phyloP scores from a whole-genome alignment of 1,140 invertebrate species.

The Cardiocondyla obscurior region DNA sequence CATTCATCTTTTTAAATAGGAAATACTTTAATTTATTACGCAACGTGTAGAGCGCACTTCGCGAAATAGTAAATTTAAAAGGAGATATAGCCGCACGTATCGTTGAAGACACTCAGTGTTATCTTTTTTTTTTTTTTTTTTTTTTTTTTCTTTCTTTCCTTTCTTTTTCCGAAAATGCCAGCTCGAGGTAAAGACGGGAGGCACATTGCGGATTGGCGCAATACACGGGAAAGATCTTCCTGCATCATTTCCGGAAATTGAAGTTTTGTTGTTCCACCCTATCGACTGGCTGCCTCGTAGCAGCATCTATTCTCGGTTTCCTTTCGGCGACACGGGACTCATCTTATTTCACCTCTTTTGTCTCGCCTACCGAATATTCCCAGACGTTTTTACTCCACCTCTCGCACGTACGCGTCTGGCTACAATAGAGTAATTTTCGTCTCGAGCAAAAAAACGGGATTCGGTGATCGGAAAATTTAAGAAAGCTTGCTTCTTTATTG shows the following conservation, averaged over 20 bases:
- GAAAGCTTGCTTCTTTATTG: background rate
- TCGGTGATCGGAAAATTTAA: constrained; percentile 14
- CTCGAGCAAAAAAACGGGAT: constrained; percentile 23
- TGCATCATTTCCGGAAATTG: constrained; percentile 78
- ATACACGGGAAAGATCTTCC: constrained; percentile 78
- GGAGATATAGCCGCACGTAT: background rate
- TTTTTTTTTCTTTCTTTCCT: too few species aligned
- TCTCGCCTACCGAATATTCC: constrained; percentile 41
- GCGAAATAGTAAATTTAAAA: constrained; percentile 6
- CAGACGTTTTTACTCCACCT: constrained; percentile 44
- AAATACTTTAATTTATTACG: background rate
- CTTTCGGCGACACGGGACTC: constrained; percentile 14
- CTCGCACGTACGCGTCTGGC: background rate
- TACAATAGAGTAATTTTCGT: constrained; percentile 1
- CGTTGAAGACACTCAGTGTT: background rate
- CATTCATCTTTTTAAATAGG: too few species aligned
- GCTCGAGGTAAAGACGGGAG: background rate
- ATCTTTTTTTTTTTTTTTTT: too few species aligned
- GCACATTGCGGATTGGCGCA: constrained; percentile 63
- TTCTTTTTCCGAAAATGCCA: constrained; percentile 5
- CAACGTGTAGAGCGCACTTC: too few species aligned
- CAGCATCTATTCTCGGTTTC: constrained; percentile 12
- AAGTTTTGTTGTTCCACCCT: constrained; percentile 77
- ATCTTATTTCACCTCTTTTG: constrained; percentile 54
- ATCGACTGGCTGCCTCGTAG: constrained; percentile 53